phyloP scores from a whole-genome alignment of 2,797 vertebrate genomes.

The Microhierax caerulescens region DNA sequence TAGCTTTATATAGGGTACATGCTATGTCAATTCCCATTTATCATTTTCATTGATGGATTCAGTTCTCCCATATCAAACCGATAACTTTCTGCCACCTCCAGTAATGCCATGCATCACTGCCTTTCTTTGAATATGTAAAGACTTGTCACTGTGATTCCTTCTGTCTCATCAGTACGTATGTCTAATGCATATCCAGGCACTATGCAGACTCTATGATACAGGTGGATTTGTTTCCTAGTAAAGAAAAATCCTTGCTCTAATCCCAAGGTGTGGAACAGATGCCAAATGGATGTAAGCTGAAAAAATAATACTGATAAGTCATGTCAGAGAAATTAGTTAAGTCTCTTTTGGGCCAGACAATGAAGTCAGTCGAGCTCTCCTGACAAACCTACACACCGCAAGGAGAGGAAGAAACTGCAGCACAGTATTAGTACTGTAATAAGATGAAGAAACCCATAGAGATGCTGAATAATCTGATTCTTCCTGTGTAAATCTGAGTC shows the following conservation, averaged over 20 bases:
- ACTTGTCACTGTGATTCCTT: neutral
- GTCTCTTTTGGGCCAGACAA: neutral
- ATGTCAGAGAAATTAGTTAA: neutral
- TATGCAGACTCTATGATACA: neutral
- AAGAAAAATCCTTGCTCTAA: neutral
- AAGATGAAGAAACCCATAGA: neutral
- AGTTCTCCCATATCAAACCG: neutral
- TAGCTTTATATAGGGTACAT: neutral
- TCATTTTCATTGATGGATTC: neutral
- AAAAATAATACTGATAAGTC: neutral
- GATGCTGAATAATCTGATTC: neutral
- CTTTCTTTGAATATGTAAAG: neutral
- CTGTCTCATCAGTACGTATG: neutral
- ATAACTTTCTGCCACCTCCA: neutral
- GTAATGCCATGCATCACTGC: neutral
- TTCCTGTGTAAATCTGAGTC: neutral
- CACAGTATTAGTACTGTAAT: neutral
- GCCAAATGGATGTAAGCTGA: neutral
- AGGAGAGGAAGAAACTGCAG: neutral
- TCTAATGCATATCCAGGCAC: neutral
- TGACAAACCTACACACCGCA: neutral
- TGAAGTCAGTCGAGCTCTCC: neutral
- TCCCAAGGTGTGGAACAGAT: neutral
- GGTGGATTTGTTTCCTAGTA: neutral
- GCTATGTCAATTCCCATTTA: neutral